A percentile compares a stretch with the other conserved stretches of the same genome.
Evolutionary conservation across 1,140 invertebrate species (phyloP).

Genomic region (Matsumurasca onukii): DNA sequence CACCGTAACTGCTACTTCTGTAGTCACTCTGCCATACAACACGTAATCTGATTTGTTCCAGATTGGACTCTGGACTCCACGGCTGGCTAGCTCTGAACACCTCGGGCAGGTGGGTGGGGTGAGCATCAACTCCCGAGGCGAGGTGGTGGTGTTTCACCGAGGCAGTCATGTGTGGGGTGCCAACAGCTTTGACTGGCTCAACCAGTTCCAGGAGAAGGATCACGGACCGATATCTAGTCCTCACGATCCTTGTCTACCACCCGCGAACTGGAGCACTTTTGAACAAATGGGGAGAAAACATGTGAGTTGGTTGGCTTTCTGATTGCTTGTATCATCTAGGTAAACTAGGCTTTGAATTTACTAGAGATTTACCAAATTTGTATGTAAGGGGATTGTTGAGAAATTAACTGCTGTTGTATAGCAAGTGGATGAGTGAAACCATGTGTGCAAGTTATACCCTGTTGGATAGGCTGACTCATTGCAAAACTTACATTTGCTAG

Average conservation of each 20-base stretch:
- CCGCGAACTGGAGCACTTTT: conserved; percentile 66
- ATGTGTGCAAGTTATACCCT: no score
- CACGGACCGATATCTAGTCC: conserved; percentile 68
- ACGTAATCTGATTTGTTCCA: no score
- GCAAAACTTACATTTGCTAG: no score
- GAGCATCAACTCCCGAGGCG: conserved; percentile 68
- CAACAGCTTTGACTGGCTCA: conserved; percentile 61
- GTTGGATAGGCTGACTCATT: no score
- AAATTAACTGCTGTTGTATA: no score
- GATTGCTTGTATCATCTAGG: no score
- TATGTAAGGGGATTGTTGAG: no score
- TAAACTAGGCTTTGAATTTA: no score
- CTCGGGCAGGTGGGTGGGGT: conserved; percentile 82
- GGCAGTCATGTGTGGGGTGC: conserved; percentile 69
- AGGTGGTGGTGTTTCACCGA: conserved; percentile 84
- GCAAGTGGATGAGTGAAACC: no score
- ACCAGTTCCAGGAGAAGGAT: conserved; percentile 47
- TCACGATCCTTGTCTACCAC: conserved; percentile 74
- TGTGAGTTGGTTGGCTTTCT: conserved; percentile 57
- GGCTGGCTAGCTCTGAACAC: conserved; percentile 56
- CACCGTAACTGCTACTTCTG: no score
- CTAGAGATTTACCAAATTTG: no score
- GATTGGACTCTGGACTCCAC: conserved; percentile 47
- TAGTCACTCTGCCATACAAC: no score
- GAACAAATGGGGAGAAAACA: conserved; percentile 74